phyloP scores from a whole-genome alignment of 1,140 invertebrate species.

The Drosophila aff. region DNA sequence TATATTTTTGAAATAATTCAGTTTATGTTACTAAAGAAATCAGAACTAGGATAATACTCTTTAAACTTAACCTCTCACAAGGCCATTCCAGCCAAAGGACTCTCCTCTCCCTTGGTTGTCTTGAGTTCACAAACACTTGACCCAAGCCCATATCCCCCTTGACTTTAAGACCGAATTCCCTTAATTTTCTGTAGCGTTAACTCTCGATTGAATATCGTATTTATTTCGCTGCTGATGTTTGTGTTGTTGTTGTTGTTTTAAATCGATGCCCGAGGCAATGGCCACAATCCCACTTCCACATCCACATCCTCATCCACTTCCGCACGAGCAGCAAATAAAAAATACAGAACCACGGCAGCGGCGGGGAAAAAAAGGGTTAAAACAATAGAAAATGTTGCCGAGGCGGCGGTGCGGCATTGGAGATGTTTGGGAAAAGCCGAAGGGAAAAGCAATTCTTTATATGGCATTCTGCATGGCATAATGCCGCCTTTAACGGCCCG shows the following conservation, averaged over 20 bases:
- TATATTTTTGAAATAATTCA: background rate
- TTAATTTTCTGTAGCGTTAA: constrained; percentile 43
- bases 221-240: constrained; percentile 9
- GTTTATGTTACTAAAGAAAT: background rate
- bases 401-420: constrained; percentile 5
- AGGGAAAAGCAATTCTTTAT: constrained; percentile 71
- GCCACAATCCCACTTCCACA: constrained; percentile 61
- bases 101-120: background rate
- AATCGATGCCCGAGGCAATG: constrained; percentile 68
- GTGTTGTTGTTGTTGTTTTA: constrained; percentile 27
- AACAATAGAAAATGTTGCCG: constrained; percentile 75
- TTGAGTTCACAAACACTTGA: constrained; percentile 11
- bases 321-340: constrained; percentile 58
- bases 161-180: constrained; percentile 20
- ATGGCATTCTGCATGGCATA: constrained; percentile 55
- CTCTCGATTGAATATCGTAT: constrained; percentile 51
- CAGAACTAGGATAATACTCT: background rate
- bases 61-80: background rate
- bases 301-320: constrained; percentile 60
- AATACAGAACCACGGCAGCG: constrained; percentile 17
- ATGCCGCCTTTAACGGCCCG: constrained; percentile 76
- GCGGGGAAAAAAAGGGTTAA: constrained; percentile 67
- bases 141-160: background rate
- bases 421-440: constrained; percentile 7
- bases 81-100: no score